Evolutionary conservation across 2,113 vertebrate genomes (phyloP), one percentile per base, ranked within the genome.

Genomic region (Elaphurus davidianus): DNA sequence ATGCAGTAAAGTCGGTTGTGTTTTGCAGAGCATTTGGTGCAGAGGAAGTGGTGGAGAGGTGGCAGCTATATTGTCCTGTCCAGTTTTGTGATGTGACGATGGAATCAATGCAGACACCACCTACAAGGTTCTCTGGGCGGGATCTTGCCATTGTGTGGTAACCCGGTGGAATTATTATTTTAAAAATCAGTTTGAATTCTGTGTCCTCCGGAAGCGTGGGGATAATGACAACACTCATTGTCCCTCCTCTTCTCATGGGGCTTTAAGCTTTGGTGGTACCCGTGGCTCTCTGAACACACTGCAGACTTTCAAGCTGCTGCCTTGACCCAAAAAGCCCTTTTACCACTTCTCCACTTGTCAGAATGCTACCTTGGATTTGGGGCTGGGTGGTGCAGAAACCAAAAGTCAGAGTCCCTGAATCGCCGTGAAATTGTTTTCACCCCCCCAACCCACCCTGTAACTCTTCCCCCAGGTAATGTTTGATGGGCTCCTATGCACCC

Each of bases 161-260:
- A 17, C n/a, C 50, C 45, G 7, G 4, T 16, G 0, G 21, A 87
- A 19, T 36, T 21, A 3, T n/a, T 16, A 7, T 43, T 40, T 52
- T 45, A 36, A 15, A 16, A n/a, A 40, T 52, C 16, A 54, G n/a
- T 30, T 82, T 81, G 12, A 30, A 33, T 81, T 81, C 47, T 30
- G n/a, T 78, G 60, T 83, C 25, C 25, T 47, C 40, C n/a, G n/a
- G 25, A 55, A 90, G 43, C 12, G 9, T 3, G 15, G 15, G 33
- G 47, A 50, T 40, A 50, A 3, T 7, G 16, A 30, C 50, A 54
- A 6, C 5, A 0, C 17, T 4, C n/a, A 1, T 1, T 6, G 17
- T 5, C 10, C 28, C 14, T 30, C n/a, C 76, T 87, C 30, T 30
- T 33, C 59, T 45, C 14, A 0, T 0, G 10, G 59, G 33, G 6